Percentiles rank a stretch among this genome's conserved stretches.
Evolutionary conservation across 2,888 invertebrate genomes (phyloP).

Genomic region (Sclerodermus sp.): DNA sequence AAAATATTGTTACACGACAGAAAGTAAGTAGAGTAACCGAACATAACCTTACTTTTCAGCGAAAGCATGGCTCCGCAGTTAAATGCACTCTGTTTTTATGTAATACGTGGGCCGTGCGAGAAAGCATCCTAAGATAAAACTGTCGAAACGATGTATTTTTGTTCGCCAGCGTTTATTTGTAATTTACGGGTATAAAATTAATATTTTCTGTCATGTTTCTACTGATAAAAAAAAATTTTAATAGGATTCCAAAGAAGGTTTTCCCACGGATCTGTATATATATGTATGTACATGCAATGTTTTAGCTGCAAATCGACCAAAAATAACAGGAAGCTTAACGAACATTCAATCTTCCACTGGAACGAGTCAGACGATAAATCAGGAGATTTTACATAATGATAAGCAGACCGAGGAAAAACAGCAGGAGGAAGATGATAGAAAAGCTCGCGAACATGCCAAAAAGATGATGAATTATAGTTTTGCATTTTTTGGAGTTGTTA

Average conservation of each 20-base stretch:
- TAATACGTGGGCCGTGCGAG: not conserved
- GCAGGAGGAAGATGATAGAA: slow-evolving; percentile 59
- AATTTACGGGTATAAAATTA: not conserved
- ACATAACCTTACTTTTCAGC: slow-evolving; percentile 32
- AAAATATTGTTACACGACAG: slow-evolving; percentile 34
- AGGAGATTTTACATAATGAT: slow-evolving; percentile 21
- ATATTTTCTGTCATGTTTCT: not conserved
- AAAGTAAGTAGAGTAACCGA: slow-evolving; percentile 30
- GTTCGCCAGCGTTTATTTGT: too few species aligned
- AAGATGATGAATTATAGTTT: slow-evolving; percentile 67
- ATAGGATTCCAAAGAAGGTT: too few species aligned
- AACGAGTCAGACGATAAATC: slow-evolving; percentile 20
- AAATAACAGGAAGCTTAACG: slow-evolving; percentile 41
- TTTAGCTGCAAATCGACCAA: slow-evolving; percentile 26
- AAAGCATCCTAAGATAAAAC: too few species aligned
- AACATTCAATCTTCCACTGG: slow-evolving; percentile 36
- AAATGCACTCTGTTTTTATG: not conserved
- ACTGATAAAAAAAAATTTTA: not conserved
- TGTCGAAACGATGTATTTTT: too few species aligned
- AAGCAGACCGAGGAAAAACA: slow-evolving; percentile 48
- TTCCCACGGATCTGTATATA: not conserved
- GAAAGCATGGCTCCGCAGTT: slow-evolving; percentile 6
- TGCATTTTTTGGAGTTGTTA: slow-evolving; percentile 61
- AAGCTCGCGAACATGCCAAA: slow-evolving; percentile 73
- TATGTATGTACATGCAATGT: not conserved